These are phyloP conservation scores for Panthera tigris DNA, from an alignment of 2,113 vertebrate genomes.

Conservation along the genomic window DNA sequence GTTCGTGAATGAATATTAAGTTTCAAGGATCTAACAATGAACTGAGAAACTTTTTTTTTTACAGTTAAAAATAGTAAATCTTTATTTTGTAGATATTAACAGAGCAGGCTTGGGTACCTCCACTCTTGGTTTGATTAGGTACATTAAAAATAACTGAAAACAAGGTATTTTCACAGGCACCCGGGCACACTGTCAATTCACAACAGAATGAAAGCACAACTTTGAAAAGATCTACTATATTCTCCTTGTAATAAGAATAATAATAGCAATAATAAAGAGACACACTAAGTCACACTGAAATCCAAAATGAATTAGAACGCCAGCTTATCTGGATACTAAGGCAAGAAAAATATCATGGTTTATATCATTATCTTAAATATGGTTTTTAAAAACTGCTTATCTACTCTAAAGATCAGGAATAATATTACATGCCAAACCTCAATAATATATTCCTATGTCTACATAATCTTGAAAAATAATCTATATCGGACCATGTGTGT, in stretches of 20 bases:
- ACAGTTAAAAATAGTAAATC: constrained; percentile 19
- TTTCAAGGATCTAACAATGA: constrained; percentile 50
- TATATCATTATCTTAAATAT: constrained; percentile 8
- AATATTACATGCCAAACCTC: neutral
- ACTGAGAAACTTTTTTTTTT: constrained; percentile 38
- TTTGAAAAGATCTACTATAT: constrained; percentile 29
- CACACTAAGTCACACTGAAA: constrained; percentile 5
- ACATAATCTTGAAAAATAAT: constrained; percentile 22
- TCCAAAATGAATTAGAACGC: constrained; percentile 37
- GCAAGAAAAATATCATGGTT: neutral
- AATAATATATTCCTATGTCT: neutral
- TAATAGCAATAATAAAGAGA: neutral
- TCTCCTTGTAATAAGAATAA: constrained; percentile 30
- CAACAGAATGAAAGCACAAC: neutral
- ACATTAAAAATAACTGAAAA: constrained; percentile 46
- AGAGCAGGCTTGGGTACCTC: neutral
- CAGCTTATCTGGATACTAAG: neutral
- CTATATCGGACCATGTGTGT: neutral
- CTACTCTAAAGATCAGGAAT: constrained; percentile 6
- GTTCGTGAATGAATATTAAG: constrained; percentile 40
- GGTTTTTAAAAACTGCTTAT: neutral
- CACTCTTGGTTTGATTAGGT: constrained; percentile 15
- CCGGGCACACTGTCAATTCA: neutral
- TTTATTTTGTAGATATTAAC: constrained; percentile 25
- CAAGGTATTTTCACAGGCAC: neutral